Conservation (phyloP, 2,797 vertebrate genomes). For the Poeciliopsis paucimaculata region DNA sequence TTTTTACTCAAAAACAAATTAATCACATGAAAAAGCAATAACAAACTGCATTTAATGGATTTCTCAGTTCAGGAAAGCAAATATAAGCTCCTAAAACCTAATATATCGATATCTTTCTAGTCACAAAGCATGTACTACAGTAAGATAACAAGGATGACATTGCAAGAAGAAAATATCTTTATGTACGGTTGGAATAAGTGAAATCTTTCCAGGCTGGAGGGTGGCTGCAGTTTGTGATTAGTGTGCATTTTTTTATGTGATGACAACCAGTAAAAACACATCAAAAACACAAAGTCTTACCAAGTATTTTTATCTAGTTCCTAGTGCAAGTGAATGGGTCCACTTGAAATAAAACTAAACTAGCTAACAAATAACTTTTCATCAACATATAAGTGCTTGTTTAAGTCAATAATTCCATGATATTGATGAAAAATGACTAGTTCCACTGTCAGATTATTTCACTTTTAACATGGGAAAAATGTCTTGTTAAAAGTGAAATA, state of each 20-base stretch:
- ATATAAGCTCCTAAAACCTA: conserved; percentile 4
- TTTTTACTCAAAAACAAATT: neutral
- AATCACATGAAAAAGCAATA: conserved; percentile 6
- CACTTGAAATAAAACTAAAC: too few species aligned
- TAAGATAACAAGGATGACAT: neutral
- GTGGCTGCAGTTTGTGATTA: neutral
- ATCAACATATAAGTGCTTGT: too few species aligned
- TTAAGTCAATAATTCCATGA: too few species aligned
- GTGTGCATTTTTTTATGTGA: neutral
- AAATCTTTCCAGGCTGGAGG: neutral
- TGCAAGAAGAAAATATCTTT: neutral
- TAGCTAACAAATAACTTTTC: too few species aligned
- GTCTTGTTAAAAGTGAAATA: too few species aligned
- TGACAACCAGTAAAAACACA: neutral
- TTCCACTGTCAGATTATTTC: too few species aligned
- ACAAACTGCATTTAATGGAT: conserved; percentile 10
- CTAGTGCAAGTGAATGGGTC: too few species aligned
- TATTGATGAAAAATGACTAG: too few species aligned
- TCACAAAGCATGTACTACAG: neutral
- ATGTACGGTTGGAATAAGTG: neutral
- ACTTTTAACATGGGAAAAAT: too few species aligned
- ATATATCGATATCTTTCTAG: neutral
- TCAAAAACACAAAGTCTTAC: too few species aligned
- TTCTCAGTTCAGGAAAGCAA: conserved; percentile 34
- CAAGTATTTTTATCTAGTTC: too few species aligned